Base-by-base conservation (phyloP, 2,888 invertebrate genomes). In the Acleris emargana region DNA sequence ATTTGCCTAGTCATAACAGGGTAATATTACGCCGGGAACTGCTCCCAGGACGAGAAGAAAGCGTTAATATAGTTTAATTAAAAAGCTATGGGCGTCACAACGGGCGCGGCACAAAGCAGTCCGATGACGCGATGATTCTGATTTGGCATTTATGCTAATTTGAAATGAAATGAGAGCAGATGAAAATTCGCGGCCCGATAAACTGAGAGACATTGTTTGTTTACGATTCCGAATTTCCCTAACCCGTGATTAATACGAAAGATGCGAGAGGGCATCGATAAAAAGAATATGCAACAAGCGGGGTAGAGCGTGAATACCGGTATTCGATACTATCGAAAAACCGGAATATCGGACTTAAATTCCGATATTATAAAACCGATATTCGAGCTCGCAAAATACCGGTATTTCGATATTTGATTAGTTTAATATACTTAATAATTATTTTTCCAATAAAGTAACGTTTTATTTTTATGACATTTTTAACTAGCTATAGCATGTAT, bases 121-220 rank as follows among this genome's bases (percentile, higher is more conserved):
- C 55, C 54, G 58, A 47, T 57, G 42, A 49, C 64, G 55, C 58
- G 60, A 53, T 58, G 78, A 81, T 81, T 80, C 81, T 80, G 79
- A 84, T 83, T 79, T 76, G 67, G 71, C 78, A 72, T 81, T 82
- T 81, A 85, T 84, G 84, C 64, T 79, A 83, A 86, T 86, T 80
- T 74, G 51, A 71, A 71, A 73, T 58, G 69, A 69, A 71, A 73
- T 58, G 69, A 69, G 70, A 67, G 59, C 64, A 51, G 67, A 75
- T 77, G 73, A 76, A 76, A 78, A 72, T 74, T 72, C 72, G 59
- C 74, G 74, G 70, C 72, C 72, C 77, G 74, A 82, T 80, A 81
- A 74, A 80, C 76, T 71, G 67, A 74, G 71, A 59, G 64, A 73
- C 79, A 80, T 80, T 75, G 74, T 72, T 72, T 70, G 64, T 64